Base-by-base conservation (phyloP, 2,888 invertebrate species). In the Caenorhabditis sp. region DNA sequence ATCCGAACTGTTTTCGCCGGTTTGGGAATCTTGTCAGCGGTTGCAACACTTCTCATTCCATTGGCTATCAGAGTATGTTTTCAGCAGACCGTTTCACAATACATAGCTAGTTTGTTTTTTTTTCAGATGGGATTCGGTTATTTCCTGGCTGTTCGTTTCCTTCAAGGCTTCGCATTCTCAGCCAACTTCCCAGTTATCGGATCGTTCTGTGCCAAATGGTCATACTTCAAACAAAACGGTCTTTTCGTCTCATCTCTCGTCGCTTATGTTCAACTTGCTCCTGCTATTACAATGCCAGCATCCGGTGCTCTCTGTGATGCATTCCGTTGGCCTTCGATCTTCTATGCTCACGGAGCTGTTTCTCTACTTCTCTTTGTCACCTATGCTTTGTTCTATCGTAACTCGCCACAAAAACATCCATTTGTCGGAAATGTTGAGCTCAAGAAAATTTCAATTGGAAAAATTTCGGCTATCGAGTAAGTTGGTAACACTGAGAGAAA, bases 101-200 rank as follows among this genome's bases (percentile, higher is more conserved):
- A 37, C 14, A 10, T 37, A 10, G 10, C 14, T 14, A 37, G 14
- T 37, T 37, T 37, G 37, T 37, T 10, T 53, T 21, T 53, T 53
- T 75, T 81, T 61, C 74, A 86, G 76, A 64, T 79, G 49, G 86
- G 86, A 8, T 87, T 81, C 77, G 81, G 79, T 65, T 85, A 77
- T 57, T 76, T 83, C 50, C 69, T 87, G 50, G 80, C 76, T 0
- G 77, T 77, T 21, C 81, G 86, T 24, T 75, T 82, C 55, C 75
- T 84, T 21, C 86, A 86, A 66, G 86, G 85, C 14, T 66, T 86
- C 60, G 83, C 86, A 2, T 87, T 86, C 67, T 82, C 86, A 36
- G 82, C 83, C 58, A 87, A 83, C 74, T 87, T 86, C 70, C 85
- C 86, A 12, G 86, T 85, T 21, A 87, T 86, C 59, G 86, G 86